These are phyloP conservation scores for Macrobrachium nipponense DNA, from an alignment of 1,140 invertebrate genomes.

Conservation along the genomic window DNA sequence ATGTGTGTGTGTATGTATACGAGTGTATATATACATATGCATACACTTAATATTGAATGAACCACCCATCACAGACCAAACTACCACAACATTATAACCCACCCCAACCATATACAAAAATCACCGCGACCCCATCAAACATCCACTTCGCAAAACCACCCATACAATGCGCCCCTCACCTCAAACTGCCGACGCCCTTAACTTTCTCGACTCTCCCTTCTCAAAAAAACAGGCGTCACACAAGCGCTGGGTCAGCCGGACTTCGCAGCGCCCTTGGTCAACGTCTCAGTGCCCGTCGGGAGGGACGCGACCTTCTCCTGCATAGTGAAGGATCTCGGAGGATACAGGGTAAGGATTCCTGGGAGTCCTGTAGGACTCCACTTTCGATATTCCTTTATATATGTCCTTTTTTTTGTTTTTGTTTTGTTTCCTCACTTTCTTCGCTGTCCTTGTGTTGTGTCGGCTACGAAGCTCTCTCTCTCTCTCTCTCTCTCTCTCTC, in stretches of 20 bases:
- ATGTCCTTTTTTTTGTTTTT: neutral
- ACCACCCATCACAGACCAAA: no score
- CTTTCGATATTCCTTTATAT: neutral
- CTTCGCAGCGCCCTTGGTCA: conserved; percentile 86
- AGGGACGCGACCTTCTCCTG: conserved; percentile 89
- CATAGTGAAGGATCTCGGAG: conserved; percentile 86
- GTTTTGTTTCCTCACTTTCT: neutral
- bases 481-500: no score
- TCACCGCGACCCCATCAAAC: neutral
- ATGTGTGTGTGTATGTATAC: no score
- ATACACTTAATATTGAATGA: no score
- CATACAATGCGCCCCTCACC: no score
- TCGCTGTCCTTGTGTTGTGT: neutral
- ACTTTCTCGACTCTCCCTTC: no score
- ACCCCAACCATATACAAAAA: no score
- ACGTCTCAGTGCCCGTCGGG: conserved; percentile 87
- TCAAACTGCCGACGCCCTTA: neutral
- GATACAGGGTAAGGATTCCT: conserved; percentile 79
- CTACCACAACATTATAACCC: no score
- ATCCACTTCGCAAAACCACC: no score
- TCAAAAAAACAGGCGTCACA: neutral
- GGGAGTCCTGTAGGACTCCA: neutral
- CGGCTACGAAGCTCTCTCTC: neutral
- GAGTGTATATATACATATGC: no score
- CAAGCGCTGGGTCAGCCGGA: conserved; percentile 72